Base-by-base conservation (phyloP, 2,797 vertebrate species). In the Myotis pilosus region DNA sequence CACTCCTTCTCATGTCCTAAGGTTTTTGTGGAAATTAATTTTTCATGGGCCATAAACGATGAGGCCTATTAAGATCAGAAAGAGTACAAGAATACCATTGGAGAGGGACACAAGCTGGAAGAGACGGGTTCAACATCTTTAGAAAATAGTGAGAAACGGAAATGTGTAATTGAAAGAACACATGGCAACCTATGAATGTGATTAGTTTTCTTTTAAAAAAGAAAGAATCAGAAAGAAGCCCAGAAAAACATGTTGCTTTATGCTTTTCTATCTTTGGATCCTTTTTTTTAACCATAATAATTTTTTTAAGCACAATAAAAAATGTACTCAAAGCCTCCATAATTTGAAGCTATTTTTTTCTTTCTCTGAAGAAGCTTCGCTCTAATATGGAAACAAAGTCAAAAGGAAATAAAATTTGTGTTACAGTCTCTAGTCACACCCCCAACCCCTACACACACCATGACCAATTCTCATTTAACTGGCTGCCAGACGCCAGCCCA, bases 331-430 rank as follows among this genome's bases (percentile, higher is more conserved):
- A 44, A 88, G 6, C 22, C 17, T 85, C 22, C 8, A 51, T 53
- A 44, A 47, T 85, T 69, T 87, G 30, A 72, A 87, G 2, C 3
- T 68, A 17, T 16, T 80, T 95, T 95, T 44, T 49, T 95, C 36
- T 87, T 94, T 96, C 95, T 28, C 22, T 87, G 13, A 66, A 66
- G 81, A 64, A 64, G 19, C 5, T 79, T 30, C 22, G 10, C 89
- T 69, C 66, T 80, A 91, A 76, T 25, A 22, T 91, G 55, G 95
- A 96, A 96, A 91, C 79, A 85, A 97, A 97, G 60, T 72, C 71
- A 17, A 19, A 17, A 19, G 47, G 16, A 44, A 95, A 82, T 57
- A 88, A 89, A 79, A 76, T 95, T 86, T 72, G n/a, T 69, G 64
- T 57, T 69, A 71, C 17, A 57, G 11, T 76, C 4, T 76, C 44